Conservation (phyloP, 2,797 vertebrate species). For the Varecia variegata region DNA sequence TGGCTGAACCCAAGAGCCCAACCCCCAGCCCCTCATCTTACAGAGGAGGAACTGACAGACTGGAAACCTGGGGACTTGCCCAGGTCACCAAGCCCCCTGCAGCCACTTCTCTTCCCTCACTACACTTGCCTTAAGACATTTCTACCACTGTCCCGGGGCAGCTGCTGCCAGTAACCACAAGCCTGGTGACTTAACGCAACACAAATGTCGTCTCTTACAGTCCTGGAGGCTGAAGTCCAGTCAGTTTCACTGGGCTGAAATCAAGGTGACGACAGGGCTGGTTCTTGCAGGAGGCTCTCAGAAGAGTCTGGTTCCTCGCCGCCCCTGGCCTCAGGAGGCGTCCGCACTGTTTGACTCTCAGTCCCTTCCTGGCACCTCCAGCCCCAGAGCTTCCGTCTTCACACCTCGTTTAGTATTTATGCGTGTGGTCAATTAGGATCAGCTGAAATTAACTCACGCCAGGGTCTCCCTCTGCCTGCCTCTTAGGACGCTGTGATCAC, state of each 20-base stretch:
- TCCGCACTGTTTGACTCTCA: not conserved
- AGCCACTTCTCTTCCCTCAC: not conserved
- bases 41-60: not conserved
- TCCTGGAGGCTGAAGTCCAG: not conserved
- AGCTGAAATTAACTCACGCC: no score
- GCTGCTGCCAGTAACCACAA: not conserved
- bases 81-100: accelerated
- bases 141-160: not conserved
- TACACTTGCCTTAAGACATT: accelerated
- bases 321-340: not conserved
- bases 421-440: no score
- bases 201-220: not conserved
- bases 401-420: no score
- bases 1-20: not conserved
- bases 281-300: not conserved
- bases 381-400: not conserved
- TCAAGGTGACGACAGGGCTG: not conserved
- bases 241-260: not conserved
- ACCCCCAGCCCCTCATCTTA: not conserved
- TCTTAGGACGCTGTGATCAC: not conserved
- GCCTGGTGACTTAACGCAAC: not conserved
- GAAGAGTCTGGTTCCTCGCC: not conserved
- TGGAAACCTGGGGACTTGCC: not conserved
- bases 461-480: not conserved
- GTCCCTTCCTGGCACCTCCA: not conserved